phyloP scores from a whole-genome alignment of 2,888 invertebrate genomes.

The Chrysodeixis includens region DNA sequence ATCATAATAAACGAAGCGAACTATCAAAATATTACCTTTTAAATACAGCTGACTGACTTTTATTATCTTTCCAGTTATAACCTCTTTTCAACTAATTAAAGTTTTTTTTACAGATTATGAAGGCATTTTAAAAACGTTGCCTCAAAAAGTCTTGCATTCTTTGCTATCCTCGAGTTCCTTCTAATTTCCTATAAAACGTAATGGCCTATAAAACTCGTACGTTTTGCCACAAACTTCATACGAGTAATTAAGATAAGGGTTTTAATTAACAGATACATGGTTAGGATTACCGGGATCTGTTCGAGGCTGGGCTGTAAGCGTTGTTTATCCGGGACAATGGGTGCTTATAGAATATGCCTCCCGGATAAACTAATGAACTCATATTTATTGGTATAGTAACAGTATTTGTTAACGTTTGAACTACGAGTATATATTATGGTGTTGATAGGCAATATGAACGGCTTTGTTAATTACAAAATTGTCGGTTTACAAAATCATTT shows the following conservation, averaged over 20 bases:
- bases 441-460: neutral
- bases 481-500: no score
- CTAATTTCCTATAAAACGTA: neutral
- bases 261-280: conserved; percentile 48
- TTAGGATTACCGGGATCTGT: conserved; percentile 26
- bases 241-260: conserved; percentile 37
- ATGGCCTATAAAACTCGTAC: conserved; percentile 12
- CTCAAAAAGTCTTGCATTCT: no score
- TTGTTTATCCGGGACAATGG: conserved; percentile 5
- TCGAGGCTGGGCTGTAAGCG: conserved; percentile 24
- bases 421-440: no score
- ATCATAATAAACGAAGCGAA: no score
- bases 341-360: conserved; percentile 3
- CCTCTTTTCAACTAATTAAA: neutral
- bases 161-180: neutral
- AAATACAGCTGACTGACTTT: no score
- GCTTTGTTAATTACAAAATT: neutral
- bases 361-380: neutral
- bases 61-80: neutral
- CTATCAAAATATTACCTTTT: no score
- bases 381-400: neutral
- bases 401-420: neutral
- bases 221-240: conserved; percentile 13
- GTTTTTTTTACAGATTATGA: neutral
- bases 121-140: no score